A percentile compares a stretch with the other conserved stretches of the same genome.
Evolutionary conservation across 1,140 invertebrate genomes (phyloP).

Genomic region (Manduca sexta): DNA sequence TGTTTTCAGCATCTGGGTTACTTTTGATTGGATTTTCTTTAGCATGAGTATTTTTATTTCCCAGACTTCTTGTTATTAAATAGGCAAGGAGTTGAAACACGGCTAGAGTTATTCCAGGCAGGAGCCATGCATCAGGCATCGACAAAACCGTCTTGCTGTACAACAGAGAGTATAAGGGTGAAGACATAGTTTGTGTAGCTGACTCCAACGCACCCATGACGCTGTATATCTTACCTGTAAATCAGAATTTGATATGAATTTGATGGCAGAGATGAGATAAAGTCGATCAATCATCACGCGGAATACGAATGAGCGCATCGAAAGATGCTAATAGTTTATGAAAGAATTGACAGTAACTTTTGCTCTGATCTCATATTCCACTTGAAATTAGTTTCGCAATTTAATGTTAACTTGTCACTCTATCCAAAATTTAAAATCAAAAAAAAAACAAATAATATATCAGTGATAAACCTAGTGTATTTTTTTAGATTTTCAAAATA

Average conservation of each 20-base stretch:
- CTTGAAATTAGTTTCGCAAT: no score
- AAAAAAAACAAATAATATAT: no score
- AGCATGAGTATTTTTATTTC: background rate
- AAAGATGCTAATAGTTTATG: no score
- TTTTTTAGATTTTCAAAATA: no score
- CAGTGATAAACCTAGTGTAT: no score
- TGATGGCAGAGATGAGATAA: background rate
- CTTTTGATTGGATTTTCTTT: background rate
- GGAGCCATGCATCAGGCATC: slow-evolving; percentile 54
- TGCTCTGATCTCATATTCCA: no score
- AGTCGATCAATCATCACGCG: no score
- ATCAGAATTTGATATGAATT: slow-evolving; percentile 8
- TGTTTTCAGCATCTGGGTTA: background rate
- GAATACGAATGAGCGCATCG: no score
- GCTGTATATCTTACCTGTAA: slow-evolving; percentile 70
- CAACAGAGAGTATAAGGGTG: slow-evolving; percentile 54
- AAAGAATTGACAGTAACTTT: no score
- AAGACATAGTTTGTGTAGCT: slow-evolving; percentile 55
- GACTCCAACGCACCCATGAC: slow-evolving; percentile 62
- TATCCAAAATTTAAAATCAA: no score
- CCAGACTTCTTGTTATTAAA: slow-evolving; percentile 34
- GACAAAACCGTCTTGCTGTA: slow-evolving; percentile 55
- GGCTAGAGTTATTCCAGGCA: slow-evolving; percentile 48
- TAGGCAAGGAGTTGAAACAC: slow-evolving; percentile 52
- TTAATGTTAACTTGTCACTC: no score